These are phyloP conservation scores for Cephalopterus ornatus DNA, from an alignment of 2,113 vertebrate genomes.

Conservation along the genomic window DNA sequence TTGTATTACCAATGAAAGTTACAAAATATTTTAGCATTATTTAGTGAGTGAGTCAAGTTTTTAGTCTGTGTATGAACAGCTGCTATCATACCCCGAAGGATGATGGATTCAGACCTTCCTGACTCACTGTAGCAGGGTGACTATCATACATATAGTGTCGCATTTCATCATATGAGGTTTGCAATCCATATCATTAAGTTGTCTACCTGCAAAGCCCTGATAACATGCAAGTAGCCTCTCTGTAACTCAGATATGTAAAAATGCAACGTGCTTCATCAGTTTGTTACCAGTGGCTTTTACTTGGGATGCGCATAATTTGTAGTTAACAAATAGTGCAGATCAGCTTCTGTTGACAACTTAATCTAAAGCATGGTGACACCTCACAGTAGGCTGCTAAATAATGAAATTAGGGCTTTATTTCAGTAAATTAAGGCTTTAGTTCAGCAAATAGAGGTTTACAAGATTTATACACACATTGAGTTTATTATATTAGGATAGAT, in stretches of 20 bases:
- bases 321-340: not conserved
- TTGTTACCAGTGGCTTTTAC: not conserved
- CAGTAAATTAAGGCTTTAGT: conserved; percentile 9
- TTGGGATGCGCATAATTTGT: not conserved
- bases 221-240: not conserved
- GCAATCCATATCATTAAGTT: conserved; percentile 6
- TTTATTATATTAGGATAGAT: conserved; percentile 9
- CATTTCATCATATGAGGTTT: not conserved
- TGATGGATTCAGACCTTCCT: not conserved
- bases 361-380: conserved; percentile 14
- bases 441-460: conserved; percentile 14
- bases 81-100: not conserved
- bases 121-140: not conserved
- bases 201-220: conserved; percentile 17
- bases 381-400: conserved; percentile 34
- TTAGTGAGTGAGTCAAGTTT: not conserved
- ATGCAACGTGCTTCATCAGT: not conserved
- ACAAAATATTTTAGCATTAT: not conserved
- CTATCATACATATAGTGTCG: not conserved
- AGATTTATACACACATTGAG: not conserved
- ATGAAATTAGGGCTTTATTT: conserved; percentile 46
- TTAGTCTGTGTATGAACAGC: not conserved
- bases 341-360: conserved; percentile 10
- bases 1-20: not conserved
- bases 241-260: not conserved